Base-by-base conservation (phyloP, 2,113 vertebrate genomes). In the Rhagologus leucostigma region DNA sequence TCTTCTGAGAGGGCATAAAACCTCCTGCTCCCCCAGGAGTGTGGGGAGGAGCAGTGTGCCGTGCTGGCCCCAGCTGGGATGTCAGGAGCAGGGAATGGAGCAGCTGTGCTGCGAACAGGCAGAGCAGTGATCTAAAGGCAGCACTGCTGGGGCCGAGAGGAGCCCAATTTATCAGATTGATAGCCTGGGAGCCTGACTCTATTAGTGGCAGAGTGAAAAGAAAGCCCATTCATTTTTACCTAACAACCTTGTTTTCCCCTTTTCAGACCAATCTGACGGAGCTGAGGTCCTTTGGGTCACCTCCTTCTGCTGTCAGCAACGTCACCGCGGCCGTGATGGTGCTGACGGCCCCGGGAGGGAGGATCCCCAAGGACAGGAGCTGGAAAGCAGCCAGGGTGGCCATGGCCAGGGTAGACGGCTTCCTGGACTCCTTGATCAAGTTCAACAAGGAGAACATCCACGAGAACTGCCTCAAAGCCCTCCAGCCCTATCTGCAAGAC, bases 401-500 rank as follows among this genome's bases (percentile, higher is more conserved):
- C 97, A 99, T 99, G 99, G 97, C 98, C 77, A 99, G 98, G 91
- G 98, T 99, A 10, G 99, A 99, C 39, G 5, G 96, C 6, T 99
- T 99, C 97, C 97, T 99, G 95, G 99, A 99, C 62, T 98, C 98
- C 17, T 94, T 99, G 47, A 44, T 99, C 75, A 98, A 98, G 83
- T 99, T 99, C 10, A 95, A 99, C 91, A 99, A 99, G 77, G 99
- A 99, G 96, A 98, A 99, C 96, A 99, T 99, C 93, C 99, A 98
- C 0, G 99, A 99, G 79, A 98, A 98, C 92, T 99, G 99, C 87
- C 98, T 99, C 27, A 99, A 98, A 93, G 99, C 99, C 57, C 98
- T 99, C 14, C 98, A 98, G 96, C 99, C 99, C 0, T 99, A 99
- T 88, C 95, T 99, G 46, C 97, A 98, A 76, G 99, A 99, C 93